Evolutionary conservation across 2,113 vertebrate species (phyloP).

Genomic region (Poeciliopsis turrubarensis): DNA sequence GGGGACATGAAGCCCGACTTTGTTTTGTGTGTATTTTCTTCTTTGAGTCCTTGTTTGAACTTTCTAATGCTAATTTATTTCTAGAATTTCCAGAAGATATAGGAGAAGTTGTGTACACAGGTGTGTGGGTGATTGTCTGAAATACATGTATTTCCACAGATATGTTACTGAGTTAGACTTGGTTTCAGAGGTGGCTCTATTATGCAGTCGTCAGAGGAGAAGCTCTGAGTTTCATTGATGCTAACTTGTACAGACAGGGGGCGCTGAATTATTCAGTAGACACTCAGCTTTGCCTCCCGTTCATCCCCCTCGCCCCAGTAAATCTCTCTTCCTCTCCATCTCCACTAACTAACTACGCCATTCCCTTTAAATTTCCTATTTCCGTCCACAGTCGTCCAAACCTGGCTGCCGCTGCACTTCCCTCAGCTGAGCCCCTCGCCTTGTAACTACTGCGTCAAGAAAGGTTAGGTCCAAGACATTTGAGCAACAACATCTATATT

Average conservation of each 20-base stretch:
- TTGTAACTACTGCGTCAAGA: conserved; percentile 7
- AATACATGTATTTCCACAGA: conserved; percentile 2
- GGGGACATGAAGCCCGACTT: conserved; percentile 51
- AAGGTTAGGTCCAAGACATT: conserved; percentile 6
- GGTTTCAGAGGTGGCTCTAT: conserved; percentile 33
- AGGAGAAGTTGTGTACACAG: not conserved
- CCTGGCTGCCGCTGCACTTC: conserved; percentile 4
- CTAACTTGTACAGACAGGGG: conserved; percentile 77
- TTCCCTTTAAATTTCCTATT: conserved; percentile 51
- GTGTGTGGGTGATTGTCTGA: not conserved
- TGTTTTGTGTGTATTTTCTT: conserved; percentile 40
- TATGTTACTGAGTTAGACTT: conserved; percentile 39
- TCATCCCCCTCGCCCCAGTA: conserved; percentile 50
- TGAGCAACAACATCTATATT: conserved; percentile 10
- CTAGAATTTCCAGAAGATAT: conserved; percentile 2
- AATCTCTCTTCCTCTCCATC: conserved; percentile 60
- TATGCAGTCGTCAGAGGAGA: conserved; percentile 63
- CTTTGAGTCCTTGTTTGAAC: conserved; percentile 21
- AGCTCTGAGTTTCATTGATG: conserved; percentile 68
- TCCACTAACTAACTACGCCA: conserved; percentile 37
- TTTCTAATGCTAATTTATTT: conserved; percentile 23
- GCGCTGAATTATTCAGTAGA: conserved; percentile 80
- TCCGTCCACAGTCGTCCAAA: conserved; percentile 36
- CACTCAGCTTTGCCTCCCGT: conserved; percentile 52
- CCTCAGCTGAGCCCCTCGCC: conserved; percentile 1